Evolutionary conservation across 37 sponge, comb jelly and placozoan species (phyloP), one percentile per base, ranked within the genome.

Genomic region (Tethya wilhelma): DNA sequence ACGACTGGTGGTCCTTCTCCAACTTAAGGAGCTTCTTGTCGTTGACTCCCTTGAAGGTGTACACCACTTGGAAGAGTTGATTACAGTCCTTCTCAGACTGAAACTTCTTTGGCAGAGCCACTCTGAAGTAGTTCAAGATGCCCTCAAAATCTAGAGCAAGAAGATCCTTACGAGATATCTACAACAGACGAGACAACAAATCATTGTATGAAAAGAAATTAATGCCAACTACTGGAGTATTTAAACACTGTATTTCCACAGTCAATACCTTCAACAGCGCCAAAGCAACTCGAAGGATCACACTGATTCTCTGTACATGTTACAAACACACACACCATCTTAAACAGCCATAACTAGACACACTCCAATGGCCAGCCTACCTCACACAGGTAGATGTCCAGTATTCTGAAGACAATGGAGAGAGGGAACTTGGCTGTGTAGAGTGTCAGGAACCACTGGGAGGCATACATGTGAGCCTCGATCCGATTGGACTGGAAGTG

Each of bases 381-480:
- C 77, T 98, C 99, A 60, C 92, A 93, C 30, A 98, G 92, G 82
- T 88, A 93, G 75, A 98, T 82, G 75, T 98, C 99, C 59, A 98
- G 83, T 56, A 98, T 86, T 33, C 90, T 89, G 79, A 88, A 98
- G 58, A 91, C 93, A 32, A 87, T 65, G 49, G 84, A 77, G 39
- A 96, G 89, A 14, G 99, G 93, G 78, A 98, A 98, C 83, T 98
- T 98, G 75, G 97, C 97, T 6, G 97, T 93, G 93, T 84, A 98
- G 72, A 98, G 70, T 23, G 99, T 98, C 59, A 98, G 90, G 79
- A 98, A 98, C 99, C 99, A 98, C 81, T 98, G 96, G 37, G 92
- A 88, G 30, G 97, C 94, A 79, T 82, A 98, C 99, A 98, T 98
- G 88, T 98, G 96, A 20, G 95, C 79, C 79, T 96, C 97, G 2